These are phyloP conservation scores for Xylophagus ater DNA, from an alignment of 2,888 invertebrate species.

Conservation along the genomic window DNA sequence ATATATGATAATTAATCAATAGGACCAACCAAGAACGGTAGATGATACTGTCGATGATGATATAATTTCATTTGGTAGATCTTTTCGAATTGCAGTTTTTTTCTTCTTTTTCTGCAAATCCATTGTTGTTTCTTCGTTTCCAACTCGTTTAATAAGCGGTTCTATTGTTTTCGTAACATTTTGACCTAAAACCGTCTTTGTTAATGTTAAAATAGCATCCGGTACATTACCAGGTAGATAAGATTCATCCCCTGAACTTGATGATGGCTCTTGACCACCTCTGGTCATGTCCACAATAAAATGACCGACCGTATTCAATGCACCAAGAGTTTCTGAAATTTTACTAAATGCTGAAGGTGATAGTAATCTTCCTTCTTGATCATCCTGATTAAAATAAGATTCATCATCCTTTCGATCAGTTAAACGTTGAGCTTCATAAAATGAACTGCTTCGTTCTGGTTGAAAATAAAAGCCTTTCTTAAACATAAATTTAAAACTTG, in stretches of 20 bases:
- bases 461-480: slow-evolving; percentile 40
- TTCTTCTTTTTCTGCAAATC: slow-evolving; percentile 27
- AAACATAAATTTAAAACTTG: slow-evolving; percentile 32
- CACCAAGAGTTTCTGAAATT: slow-evolving; percentile 59
- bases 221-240: slow-evolving; percentile 48
- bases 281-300: slow-evolving; percentile 74
- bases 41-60: slow-evolving; percentile 39
- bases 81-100: slow-evolving; percentile 30
- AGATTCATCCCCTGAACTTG: slow-evolving; percentile 21
- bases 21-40: slow-evolving; percentile 2
- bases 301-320: slow-evolving; percentile 74
- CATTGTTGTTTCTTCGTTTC: slow-evolving; percentile 27
- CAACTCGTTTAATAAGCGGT: slow-evolving; percentile 47
- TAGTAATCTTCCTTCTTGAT: slow-evolving; percentile 41
- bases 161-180: slow-evolving; percentile 74
- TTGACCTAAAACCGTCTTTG: slow-evolving; percentile 61
- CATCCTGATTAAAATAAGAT: slow-evolving; percentile 17
- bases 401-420: too few species aligned
- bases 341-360: slow-evolving; percentile 50
- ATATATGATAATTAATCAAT: neutral
- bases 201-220: slow-evolving; percentile 65
- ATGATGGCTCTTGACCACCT: slow-evolving; percentile 32
- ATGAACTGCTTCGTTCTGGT: slow-evolving; percentile 28
- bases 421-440: slow-evolving; percentile 11
- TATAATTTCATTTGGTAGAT: slow-evolving; percentile 25